Base-by-base conservation (phyloP, 2,113 vertebrate genomes). In the Halichoerus grypus region DNA sequence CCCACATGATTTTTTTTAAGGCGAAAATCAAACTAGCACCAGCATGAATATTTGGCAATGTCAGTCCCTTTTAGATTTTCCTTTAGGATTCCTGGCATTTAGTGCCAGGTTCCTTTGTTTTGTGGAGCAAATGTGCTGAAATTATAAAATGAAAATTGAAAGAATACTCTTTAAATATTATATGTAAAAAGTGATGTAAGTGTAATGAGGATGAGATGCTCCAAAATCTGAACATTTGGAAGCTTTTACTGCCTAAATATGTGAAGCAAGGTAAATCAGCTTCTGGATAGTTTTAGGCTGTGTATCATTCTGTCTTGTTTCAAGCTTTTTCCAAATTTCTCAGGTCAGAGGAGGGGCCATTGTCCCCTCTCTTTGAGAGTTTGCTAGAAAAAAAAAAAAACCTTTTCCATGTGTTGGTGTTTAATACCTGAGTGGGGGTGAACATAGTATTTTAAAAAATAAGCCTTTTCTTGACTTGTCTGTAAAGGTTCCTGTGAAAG, bases 401-500 rank as follows among this genome's bases (percentile, higher is more conserved):
- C 93, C 61, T 84, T 93, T 97, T 72, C 42, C 0, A 7, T 22
- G 67, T 95, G 93, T 72, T 94, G 84, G 12, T 24, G 36, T 39
- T 86, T 86, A 72, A 31, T 65, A 94, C 94, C 71, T 26, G 67
- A 85, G 59, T 63, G 28, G 46, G 81, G 61, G 18, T 85, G 69
- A 86, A 71, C 53, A 59, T 33, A 97, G 85, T 67, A 87, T 94
- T 93, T 95, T 21, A 0, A 26, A 92, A 97, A 88, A 86, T 84
- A 86, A 96, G 82, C 57, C 31, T 92, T 91, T 94, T 89, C 81
- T 33, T 81, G 92, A 91, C 89, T 92, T 96, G 92, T 95, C 97
- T 98, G 89, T 81, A 81, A 88, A 90, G 96, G 85, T 95, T 65
- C 74, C 36, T 96, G 61, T 63, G 95, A 93, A 98, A 98, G 98